A percentile compares a stretch with the other conserved stretches of the same genome.
Evolutionary conservation across 2,797 vertebrate genomes (phyloP).

Genomic region (Sebastiscus tertius): DNA sequence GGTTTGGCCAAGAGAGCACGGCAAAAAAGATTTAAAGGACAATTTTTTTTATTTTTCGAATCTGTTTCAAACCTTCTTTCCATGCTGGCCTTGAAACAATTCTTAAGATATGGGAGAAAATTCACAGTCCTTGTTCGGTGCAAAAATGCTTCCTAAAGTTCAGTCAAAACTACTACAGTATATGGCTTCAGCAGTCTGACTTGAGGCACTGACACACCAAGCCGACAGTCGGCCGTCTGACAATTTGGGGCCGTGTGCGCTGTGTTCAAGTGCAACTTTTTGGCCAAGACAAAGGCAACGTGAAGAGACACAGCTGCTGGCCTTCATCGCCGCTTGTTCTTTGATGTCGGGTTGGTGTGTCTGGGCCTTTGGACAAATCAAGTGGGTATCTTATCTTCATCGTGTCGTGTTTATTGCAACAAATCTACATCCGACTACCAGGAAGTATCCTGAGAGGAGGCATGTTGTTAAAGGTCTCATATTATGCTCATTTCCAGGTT

Average conservation of each 20-base stretch:
- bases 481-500: too few relatives aligned
- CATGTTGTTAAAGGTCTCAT: too few relatives aligned
- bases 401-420: background rate
- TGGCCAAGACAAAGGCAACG: too few relatives aligned
- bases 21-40: background rate
- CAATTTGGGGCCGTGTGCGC: too few relatives aligned
- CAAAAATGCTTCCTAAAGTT: background rate
- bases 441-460: background rate
- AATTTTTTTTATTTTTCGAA: background rate
- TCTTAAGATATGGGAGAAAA: background rate
- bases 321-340: too few relatives aligned
- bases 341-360: too few relatives aligned
- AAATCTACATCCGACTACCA: background rate
- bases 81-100: background rate
- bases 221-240: too few relatives aligned
- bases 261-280: too few relatives aligned
- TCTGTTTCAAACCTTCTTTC: background rate
- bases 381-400: background rate
- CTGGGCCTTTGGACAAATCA: background rate
- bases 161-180: background rate
- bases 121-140: background rate
- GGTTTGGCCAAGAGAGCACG: constrained; percentile 13
- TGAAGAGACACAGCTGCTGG: too few relatives aligned
- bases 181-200: background rate
- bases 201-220: too few relatives aligned